These are phyloP conservation scores for Macropis europaea DNA, from an alignment of 2,888 invertebrate species.

Conservation along the genomic window DNA sequence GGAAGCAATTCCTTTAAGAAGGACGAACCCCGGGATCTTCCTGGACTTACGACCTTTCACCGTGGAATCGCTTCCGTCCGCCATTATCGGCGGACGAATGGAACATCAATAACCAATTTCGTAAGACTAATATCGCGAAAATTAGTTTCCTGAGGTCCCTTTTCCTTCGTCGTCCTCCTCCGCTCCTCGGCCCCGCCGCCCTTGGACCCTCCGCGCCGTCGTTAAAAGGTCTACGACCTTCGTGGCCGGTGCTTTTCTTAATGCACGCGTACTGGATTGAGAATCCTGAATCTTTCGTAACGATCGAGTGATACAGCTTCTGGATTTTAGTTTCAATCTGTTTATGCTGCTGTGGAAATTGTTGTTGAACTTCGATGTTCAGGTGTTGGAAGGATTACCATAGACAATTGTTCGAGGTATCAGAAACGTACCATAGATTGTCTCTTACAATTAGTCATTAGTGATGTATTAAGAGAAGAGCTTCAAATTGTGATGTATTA, in stretches of 20 bases:
- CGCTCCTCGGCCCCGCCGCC: background rate
- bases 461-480: too few relatives aligned
- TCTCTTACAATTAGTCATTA: too few relatives aligned
- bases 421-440: too few relatives aligned
- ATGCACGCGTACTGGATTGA: constrained; percentile 41
- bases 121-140: constrained; percentile 77
- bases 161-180: constrained; percentile 41
- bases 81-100: constrained; percentile 68
- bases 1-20: constrained; percentile 66
- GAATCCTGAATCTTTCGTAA: constrained; percentile 58
- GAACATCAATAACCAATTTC: constrained; percentile 78
- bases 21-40: constrained; percentile 53
- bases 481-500: too few relatives aligned
- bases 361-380: too few relatives aligned
- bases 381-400: too few relatives aligned
- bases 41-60: constrained; percentile 62
- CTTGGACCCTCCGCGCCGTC: constrained; percentile 23
- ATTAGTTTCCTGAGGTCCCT: constrained; percentile 71
- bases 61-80: constrained; percentile 65
- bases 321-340: background rate
- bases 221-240: constrained; percentile 54
- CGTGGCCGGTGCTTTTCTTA: constrained; percentile 48
- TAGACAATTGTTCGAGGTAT: too few relatives aligned
- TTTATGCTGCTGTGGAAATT: too few relatives aligned
- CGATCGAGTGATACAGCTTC: constrained; percentile 23